Base-by-base conservation (phyloP, 2,888 invertebrate species). In the Dastarcus helophoroides region DNA sequence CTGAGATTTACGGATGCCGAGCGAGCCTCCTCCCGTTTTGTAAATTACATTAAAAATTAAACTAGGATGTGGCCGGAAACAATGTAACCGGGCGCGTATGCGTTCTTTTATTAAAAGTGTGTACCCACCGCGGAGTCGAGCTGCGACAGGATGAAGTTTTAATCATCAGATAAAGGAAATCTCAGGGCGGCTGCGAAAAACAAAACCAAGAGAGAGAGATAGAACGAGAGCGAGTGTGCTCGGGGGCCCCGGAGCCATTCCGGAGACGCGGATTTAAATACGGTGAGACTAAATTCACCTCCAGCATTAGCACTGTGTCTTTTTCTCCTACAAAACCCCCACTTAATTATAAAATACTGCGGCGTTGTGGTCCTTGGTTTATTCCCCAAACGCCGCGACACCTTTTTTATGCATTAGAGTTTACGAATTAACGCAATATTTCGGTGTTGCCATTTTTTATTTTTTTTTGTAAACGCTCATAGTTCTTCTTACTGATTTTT, bases 141-240 rank as follows among this genome's bases (percentile, higher is more conserved):
- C 51, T 50, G 52, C 57, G 60, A 59, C 59, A 60, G 57, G 58
- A 60, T 58, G 59, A 62, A 60, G 60, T 60, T 62, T 62, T 62
- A 62, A 62, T 62, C 62, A 60, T 56, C 52, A 59, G 57, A 58
- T 58, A 58, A 59, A 58, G 57, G 56, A 58, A 58, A 60, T 59
- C 59, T 60, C 57, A 53, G 56, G 54, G 54, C 54, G 54, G 47
- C 54, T 51, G 52, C 53, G 55, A 53, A 56, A 56, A 55, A 57
- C 53, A 54, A 54, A 55, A 53, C 48, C 45, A n/a, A n/a, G n/a
- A n/a, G n/a, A n/a, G n/a, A n/a, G n/a, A n/a, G n/a, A n/a, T n/a
- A n/a, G n/a, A n/a, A n/a, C n/a, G n/a, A n/a, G n/a, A 53, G 49
- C 46, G 43, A 30, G 42, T 39, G 43, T 42, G 41, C 41, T 42